phyloP scores from a whole-genome alignment of 1,140 invertebrate genomes.

The Cyrtorhinus lividipennis region DNA sequence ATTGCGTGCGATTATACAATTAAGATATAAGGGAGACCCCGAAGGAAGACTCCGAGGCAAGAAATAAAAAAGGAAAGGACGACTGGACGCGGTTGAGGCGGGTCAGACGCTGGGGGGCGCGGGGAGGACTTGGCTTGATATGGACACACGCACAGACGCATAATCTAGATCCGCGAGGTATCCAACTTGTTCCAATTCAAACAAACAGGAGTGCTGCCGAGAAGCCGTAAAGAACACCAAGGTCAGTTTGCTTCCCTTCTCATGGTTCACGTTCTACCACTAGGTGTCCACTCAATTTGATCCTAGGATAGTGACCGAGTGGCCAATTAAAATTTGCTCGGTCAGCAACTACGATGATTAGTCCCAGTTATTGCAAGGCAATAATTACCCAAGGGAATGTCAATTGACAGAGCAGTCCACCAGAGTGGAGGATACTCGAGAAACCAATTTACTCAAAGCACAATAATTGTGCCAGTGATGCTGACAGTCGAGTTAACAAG shows the following conservation, averaged over 20 bases:
- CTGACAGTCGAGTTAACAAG: no score
- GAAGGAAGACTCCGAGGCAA: no score
- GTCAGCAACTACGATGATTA: no score
- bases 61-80: neutral
- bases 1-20: conserved; percentile 17
- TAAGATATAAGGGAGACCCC: neutral
- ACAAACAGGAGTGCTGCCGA: neutral
- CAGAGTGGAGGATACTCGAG: no score
- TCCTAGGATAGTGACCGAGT: no score
- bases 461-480: no score
- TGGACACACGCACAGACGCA: conserved; percentile 2
- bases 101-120: neutral
- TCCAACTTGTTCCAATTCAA: conserved; percentile 1
- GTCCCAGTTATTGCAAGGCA: no score
- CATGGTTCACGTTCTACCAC: neutral
- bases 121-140: neutral
- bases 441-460: no score
- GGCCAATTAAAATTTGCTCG: no score
- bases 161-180: neutral
- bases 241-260: neutral
- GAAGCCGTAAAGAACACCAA: neutral
- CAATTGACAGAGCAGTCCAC: no score
- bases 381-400: no score
- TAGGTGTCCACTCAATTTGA: no score
- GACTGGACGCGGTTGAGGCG: neutral